Base-by-base conservation (phyloP, 1,140 invertebrate species). In the Diabrotica undecimpunctata region DNA sequence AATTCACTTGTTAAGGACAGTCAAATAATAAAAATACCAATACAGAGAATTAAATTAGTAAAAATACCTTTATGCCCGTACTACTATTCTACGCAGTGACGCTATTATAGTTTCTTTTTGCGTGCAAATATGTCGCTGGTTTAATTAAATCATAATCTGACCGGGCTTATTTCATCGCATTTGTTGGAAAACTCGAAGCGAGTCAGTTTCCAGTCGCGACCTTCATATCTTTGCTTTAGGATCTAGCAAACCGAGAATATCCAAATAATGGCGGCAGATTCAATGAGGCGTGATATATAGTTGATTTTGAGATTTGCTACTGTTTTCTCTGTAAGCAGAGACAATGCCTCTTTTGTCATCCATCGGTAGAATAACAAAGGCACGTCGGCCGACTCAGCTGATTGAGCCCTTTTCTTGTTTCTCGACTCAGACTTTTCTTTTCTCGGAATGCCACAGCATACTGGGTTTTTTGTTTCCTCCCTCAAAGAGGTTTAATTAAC, bases 321-420 rank as follows among this genome's bases (percentile, higher is more conserved):
- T 62, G 61, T 62, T 62, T 62, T 62, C 53, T 54, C 35, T 62
- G 13, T 50, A 12, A 62, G 38, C 53, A 55, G 35, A 62, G 61
- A 62, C 61, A 62, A 62, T 62, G 38, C 51, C 61, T 62, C 61
- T 54, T 62, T 60, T 62, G 61, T 62, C 61, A 35, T 25, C 61
- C 52, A 54, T 54, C n/a, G 12, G 38, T 35, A 62, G 54, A 37
- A 35, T 50, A 35, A 54, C 61, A 62, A 62, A 62, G 38, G 53
- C 13, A 25, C 36, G n/a, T 51, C 10, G 61, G 39, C 61, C 53
- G 39, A 46, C 61, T 61, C 14, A 8, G 53, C 50, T 61, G 61
- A 62, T 62, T 54, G 61, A 62, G 52, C 39, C 51, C 5, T 61
- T 50, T 54, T 53, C 35, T 38, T 58, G 51, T 51, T 62, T 62